Evolutionary conservation across 2,797 vertebrate genomes (phyloP).

Genomic region (Atherinosoma microstoma): DNA sequence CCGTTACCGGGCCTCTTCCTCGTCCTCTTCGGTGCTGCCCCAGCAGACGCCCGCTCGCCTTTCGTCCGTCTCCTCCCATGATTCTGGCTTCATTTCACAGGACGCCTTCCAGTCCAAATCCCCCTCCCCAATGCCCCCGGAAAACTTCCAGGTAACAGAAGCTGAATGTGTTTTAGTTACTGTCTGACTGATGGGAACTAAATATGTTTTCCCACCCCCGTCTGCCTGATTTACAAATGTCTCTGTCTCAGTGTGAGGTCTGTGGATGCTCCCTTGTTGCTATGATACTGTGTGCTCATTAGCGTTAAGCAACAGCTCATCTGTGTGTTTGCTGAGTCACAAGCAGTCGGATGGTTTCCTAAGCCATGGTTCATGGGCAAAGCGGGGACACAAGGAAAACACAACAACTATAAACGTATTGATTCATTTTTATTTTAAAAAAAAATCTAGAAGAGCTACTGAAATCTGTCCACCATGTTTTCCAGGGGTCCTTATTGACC

Average conservation of each 20-base stretch:
- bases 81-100: conserved; percentile 95
- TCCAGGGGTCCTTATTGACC: no score
- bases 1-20: conserved; percentile 91
- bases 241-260: not conserved
- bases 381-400: not conserved
- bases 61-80: conserved; percentile 93
- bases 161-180: not conserved
- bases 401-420: not conserved
- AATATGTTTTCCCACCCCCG: not conserved
- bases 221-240: not conserved
- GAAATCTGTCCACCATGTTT: not conserved
- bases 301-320: not conserved
- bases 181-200: not conserved
- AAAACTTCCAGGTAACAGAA: conserved; percentile 74
- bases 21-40: conserved; percentile 83
- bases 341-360: not conserved
- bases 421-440: not conserved
- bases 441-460: not conserved
- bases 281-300: fast-evolving
- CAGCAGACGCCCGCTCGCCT: conserved; percentile 84
- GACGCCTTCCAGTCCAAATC: conserved; percentile 93
- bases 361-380: not conserved
- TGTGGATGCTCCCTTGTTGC: not conserved
- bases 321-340: conserved; percentile 2
- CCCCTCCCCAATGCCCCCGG: conserved; percentile 93